Evolutionary conservation across 2,888 invertebrate species (phyloP).

Genomic region (Chloroclysta siterata): DNA sequence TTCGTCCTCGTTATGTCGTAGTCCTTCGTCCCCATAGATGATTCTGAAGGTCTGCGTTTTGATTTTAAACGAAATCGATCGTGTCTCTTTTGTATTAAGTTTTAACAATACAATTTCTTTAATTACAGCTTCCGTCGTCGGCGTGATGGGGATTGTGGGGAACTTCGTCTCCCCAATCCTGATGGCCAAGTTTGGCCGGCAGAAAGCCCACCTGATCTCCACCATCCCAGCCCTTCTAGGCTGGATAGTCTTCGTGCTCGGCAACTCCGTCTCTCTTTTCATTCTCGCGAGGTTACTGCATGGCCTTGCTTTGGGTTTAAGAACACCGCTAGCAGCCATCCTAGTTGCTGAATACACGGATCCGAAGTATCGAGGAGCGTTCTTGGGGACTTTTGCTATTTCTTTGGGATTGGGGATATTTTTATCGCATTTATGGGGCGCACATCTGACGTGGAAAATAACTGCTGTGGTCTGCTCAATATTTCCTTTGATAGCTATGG

Average conservation of each 20-base stretch:
- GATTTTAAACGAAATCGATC: too few relatives aligned
- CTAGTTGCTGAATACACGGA: slow-evolving; percentile 86
- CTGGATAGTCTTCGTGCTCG: slow-evolving; percentile 74
- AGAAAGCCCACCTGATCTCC: slow-evolving; percentile 80
- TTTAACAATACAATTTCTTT: neutral
- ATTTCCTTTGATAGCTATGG: slow-evolving; percentile 79
- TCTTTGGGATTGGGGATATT: slow-evolving; percentile 87
- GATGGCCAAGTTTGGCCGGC: slow-evolving; percentile 86
- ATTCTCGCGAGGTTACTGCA: slow-evolving; percentile 72
- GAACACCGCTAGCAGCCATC: slow-evolving; percentile 82
- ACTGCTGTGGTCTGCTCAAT: slow-evolving; percentile 83
- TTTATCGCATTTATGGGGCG: slow-evolving; percentile 87
- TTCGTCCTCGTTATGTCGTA: neutral
- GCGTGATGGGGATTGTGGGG: slow-evolving; percentile 78
- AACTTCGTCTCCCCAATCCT: slow-evolving; percentile 79
- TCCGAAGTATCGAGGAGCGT: slow-evolving; percentile 86
- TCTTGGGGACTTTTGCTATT: slow-evolving; percentile 86
- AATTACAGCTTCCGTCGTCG: slow-evolving; percentile 76
- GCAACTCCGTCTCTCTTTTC: slow-evolving; percentile 73
- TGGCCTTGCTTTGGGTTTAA: slow-evolving; percentile 82
- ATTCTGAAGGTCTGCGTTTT: too few relatives aligned
- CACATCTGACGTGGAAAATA: slow-evolving; percentile 85
- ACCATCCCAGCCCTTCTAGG: slow-evolving; percentile 80
- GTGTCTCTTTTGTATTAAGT: neutral
- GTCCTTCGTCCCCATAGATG: too few relatives aligned